phyloP scores from a whole-genome alignment of 2,113 vertebrate species.

The Marmota monax region DNA sequence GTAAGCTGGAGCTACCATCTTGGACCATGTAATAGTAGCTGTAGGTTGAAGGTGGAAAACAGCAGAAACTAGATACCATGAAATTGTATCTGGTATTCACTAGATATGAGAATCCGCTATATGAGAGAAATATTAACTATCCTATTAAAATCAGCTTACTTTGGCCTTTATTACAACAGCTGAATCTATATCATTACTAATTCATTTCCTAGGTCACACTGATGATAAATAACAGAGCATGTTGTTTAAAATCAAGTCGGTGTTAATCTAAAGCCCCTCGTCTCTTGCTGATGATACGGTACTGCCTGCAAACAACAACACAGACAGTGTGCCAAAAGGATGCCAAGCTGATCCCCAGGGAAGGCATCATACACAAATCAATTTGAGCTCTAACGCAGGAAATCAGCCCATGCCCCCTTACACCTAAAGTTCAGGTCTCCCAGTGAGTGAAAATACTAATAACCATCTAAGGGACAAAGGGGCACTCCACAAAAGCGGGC shows the following conservation, averaged over 20 bases:
- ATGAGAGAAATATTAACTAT: not conserved
- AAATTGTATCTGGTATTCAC: not conserved
- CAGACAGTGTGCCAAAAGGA: not conserved
- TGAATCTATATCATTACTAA: not conserved
- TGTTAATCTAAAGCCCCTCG: not conserved
- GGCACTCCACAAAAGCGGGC: not conserved
- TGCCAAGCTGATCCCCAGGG: not conserved
- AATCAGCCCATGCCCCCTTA: not conserved
- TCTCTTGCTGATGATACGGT: not conserved
- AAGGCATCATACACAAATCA: not conserved
- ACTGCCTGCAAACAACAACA: not conserved
- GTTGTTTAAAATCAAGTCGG: not conserved
- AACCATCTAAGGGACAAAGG: not conserved
- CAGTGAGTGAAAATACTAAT: not conserved
- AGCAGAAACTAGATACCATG: not conserved
- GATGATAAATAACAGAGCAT: not conserved
- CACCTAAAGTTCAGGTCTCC: not conserved
- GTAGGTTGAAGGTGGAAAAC: not conserved
- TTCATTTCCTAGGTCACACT: not conserved
- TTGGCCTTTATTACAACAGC: not conserved
- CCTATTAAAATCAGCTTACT: not conserved
- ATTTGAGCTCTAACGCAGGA: not conserved
- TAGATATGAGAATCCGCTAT: too few species aligned
- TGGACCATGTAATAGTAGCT: not conserved
- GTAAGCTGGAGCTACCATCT: not conserved